Percentiles rank a stretch among this genome's conserved stretches.
These are phyloP conservation scores for Heliconius charithonia DNA, from an alignment of 2,888 invertebrate species.

Conservation along the genomic window DNA sequence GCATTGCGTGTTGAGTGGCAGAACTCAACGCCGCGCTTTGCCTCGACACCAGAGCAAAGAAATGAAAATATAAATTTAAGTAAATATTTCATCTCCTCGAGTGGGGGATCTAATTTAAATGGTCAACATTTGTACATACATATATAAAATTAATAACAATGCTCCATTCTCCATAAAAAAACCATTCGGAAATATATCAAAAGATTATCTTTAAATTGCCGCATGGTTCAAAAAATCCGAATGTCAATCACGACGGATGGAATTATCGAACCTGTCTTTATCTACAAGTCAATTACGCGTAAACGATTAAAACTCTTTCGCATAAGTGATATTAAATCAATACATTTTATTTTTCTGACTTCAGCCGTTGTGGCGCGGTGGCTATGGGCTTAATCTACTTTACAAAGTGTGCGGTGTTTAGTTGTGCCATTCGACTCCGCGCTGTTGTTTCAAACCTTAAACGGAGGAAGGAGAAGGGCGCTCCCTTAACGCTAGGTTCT, in stretches of 20 bases:
- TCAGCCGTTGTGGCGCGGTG: neutral
- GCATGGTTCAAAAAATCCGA: conserved; percentile 40
- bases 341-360: conserved; percentile 11
- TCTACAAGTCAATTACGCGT: conserved; percentile 47
- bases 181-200: neutral
- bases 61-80: too few species aligned
- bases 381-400: too few species aligned
- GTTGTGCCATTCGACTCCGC: neutral
- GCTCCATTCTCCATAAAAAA: conserved; percentile 1
- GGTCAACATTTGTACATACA: too few species aligned
- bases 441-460: too few species aligned
- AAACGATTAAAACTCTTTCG: conserved; percentile 46
- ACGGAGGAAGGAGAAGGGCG: too few species aligned
- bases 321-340: conserved; percentile 38
- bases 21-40: too few species aligned
- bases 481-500: too few species aligned
- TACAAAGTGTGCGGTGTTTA: neutral
- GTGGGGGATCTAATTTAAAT: too few species aligned
- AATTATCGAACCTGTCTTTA: conserved; percentile 41
- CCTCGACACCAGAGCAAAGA: too few species aligned
- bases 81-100: too few species aligned
- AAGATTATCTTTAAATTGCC: conserved; percentile 39
- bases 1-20: too few species aligned
- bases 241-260: conserved; percentile 40
- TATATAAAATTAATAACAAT: neutral